Evolutionary conservation across 2,797 vertebrate species (phyloP).

Genomic region (Paedocypris micromegethes): DNA sequence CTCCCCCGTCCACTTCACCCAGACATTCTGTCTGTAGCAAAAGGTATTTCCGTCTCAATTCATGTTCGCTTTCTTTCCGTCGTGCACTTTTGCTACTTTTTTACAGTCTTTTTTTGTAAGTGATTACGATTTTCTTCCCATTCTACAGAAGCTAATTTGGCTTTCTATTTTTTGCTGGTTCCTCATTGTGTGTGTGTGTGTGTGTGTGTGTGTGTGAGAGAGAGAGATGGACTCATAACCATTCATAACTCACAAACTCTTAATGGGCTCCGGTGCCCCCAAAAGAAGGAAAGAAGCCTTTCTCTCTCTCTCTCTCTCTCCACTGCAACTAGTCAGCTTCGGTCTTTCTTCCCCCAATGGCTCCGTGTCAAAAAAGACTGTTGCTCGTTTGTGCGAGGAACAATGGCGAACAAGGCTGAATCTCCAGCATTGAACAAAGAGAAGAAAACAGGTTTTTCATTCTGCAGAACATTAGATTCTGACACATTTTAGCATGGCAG

Average conservation of each 20-base stretch:
- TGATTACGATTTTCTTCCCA: slow-evolving; percentile 64
- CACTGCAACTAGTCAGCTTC: slow-evolving; percentile 94
- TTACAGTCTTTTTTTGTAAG: slow-evolving; percentile 58
- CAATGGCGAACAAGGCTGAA: slow-evolving; percentile 98
- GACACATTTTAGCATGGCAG: slow-evolving; percentile 88
- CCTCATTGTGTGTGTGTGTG: slow-evolving; percentile 50
- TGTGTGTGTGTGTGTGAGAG: slow-evolving; percentile 32
- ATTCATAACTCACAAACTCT: slow-evolving; percentile 80
- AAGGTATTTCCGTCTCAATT: slow-evolving; percentile 71
- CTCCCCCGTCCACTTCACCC: slow-evolving; percentile 45
- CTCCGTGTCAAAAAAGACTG: slow-evolving; percentile 99
- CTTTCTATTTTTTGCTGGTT: slow-evolving; percentile 54
- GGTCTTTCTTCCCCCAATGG: slow-evolving; percentile 98
- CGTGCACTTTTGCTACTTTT: slow-evolving; percentile 52
- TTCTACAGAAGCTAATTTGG: slow-evolving; percentile 64
- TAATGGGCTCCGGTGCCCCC: slow-evolving; percentile 77
- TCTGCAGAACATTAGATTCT: slow-evolving; percentile 99
- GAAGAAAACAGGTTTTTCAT: slow-evolving; percentile 97
- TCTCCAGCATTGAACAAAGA: slow-evolving; percentile 96
- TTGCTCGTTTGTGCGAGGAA: slow-evolving; percentile 93
- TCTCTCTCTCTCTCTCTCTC: slow-evolving; percentile 55
- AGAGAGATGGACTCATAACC: slow-evolving; percentile 77
- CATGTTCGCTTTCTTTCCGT: slow-evolving; percentile 63
- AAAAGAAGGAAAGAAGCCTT: slow-evolving; percentile 69
- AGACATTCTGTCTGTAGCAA: slow-evolving; percentile 57